A percentile compares a stretch with the other conserved stretches of the same genome.
Conservation (phyloP, 1,140 invertebrate species). For the Sarcophaga bullata region DNA sequence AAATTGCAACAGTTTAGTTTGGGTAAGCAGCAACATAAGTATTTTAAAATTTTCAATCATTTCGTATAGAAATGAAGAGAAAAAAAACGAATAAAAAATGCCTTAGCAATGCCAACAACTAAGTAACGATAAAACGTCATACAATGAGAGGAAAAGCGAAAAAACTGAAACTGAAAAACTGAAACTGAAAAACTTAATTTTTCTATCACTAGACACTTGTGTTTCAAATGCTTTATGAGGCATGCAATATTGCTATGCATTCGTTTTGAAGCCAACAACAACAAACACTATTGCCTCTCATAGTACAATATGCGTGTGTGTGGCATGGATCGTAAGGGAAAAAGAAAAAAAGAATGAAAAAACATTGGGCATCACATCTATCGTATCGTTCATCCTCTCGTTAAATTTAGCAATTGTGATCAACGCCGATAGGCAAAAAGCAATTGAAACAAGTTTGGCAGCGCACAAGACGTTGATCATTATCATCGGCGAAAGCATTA, state of each 20-base stretch:
- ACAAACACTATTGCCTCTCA: background rate
- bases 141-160: background rate
- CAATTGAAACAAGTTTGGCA: conserved; percentile 30
- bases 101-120: background rate
- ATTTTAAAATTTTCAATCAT: conserved; percentile 36
- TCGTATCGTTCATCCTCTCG: conserved; percentile 30
- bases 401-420: conserved; percentile 42
- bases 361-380: background rate
- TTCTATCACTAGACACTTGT: background rate
- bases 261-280: no score
- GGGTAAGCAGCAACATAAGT: conserved; percentile 17
- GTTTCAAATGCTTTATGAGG: conserved; percentile 5
- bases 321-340: conserved; percentile 1
- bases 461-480: conserved; percentile 6
- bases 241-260: conserved; percentile 3
- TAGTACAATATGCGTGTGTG: conserved; percentile 28
- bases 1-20: conserved; percentile 22
- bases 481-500: background rate
- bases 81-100: background rate
- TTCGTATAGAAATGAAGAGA: background rate
- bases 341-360: background rate
- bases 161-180: background rate
- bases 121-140: background rate
- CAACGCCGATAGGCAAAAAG: conserved; percentile 33
- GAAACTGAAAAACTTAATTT: background rate